Conservation (phyloP, 2,797 vertebrate genomes). For the Pitangus sulphuratus region DNA sequence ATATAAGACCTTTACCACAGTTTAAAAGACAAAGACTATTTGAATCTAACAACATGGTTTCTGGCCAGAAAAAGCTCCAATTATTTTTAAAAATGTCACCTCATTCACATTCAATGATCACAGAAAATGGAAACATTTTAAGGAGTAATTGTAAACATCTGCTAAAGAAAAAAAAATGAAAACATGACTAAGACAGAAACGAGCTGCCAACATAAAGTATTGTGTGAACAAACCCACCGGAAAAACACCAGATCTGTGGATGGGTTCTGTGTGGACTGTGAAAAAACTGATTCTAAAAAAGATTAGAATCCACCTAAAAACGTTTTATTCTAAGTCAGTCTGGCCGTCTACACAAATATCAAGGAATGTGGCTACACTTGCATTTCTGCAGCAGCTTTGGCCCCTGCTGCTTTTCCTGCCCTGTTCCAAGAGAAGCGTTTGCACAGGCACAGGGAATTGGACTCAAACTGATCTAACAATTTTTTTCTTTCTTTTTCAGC, state of each 20-base stretch:
- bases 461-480: not conserved
- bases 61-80: conserved; percentile 51
- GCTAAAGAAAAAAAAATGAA: conserved; percentile 16
- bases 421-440: conserved; percentile 28
- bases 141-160: conserved; percentile 67
- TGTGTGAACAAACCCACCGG: conserved; percentile 29
- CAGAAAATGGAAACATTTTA: conserved; percentile 66
- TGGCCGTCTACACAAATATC: not conserved
- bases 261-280: not conserved
- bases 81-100: conserved; percentile 66
- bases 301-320: not conserved
- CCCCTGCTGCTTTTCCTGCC: conserved; percentile 43
- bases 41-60: conserved; percentile 20
- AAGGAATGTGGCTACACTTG: conserved; percentile 31
- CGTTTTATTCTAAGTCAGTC: not conserved
- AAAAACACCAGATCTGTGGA: conserved; percentile 1
- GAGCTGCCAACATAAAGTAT: conserved; percentile 28
- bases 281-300: not conserved
- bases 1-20: conserved; percentile 30
- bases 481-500: conserved; percentile 2
- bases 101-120: conserved; percentile 59
- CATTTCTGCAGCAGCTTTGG: conserved; percentile 35
- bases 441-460: conserved; percentile 9
- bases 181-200: conserved; percentile 50
- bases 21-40: conserved; percentile 50